Conservation (phyloP, 2,888 invertebrate species). For the Drosophila birchii region DNA sequence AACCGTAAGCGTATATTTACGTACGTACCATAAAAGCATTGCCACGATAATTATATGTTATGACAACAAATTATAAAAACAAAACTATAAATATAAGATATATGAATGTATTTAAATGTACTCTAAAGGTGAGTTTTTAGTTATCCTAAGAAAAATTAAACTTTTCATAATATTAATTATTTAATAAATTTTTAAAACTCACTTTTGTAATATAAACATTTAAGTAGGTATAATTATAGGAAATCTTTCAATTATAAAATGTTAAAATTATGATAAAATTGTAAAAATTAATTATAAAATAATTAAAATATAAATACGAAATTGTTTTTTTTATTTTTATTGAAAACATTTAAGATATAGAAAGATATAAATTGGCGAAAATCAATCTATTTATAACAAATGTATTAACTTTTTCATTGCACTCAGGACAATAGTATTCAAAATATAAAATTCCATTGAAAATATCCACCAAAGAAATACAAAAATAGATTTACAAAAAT, state of each 20-base stretch:
- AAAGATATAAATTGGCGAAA: too few species aligned
- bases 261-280: too few species aligned
- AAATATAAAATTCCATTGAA: not conserved
- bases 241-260: too few species aligned
- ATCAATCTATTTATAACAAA: not conserved
- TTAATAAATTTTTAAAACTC: too few species aligned
- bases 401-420: not conserved
- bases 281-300: too few species aligned
- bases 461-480: not conserved
- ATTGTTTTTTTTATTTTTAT: too few species aligned
- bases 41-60: conserved; percentile 6
- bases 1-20: not conserved
- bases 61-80: conserved; percentile 1
- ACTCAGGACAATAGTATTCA: not conserved
- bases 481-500: not conserved
- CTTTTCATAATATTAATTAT: not conserved
- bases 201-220: not conserved
- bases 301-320: not conserved
- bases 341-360: too few species aligned
- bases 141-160: not conserved
- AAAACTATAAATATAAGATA: not conserved
- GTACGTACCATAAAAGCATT: conserved; percentile 2
- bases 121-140: too few species aligned
- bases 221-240: not conserved
- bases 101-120: not conserved